Evolutionary conservation across 2,113 vertebrate genomes (phyloP), one percentile per base, ranked within the genome.

Genomic region (Serilophus lunatus): DNA sequence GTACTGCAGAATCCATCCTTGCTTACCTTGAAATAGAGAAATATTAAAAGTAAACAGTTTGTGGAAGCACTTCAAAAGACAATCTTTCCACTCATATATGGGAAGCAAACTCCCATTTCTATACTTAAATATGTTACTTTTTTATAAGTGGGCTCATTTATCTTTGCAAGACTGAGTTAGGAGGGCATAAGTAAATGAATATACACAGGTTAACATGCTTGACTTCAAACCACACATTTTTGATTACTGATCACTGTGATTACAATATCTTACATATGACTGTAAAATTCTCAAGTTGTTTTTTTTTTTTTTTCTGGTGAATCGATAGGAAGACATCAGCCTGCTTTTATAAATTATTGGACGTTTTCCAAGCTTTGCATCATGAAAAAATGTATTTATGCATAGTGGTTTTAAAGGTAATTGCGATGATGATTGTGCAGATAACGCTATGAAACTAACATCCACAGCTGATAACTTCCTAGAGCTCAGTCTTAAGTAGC

Each of bases 181-280:
- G 65, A 84, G 82, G 31, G 20, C 33, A 25, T 82, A 78, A 93
- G 25, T 71, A 92, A 91, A 91, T 71, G 33, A 83, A 66, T 81
- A 93, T 82, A 86, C 80, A 42, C 47, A 94, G 40, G 40, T 49
- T 83, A 86, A 68, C n/a, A 68, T 47, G n/a, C 45, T 66, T 92
- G 77, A 54, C 42, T 93, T 95, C 70, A 83, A 95, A 78, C 33
- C 26, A 90, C 72, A 86, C 3, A 8, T 88, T 94, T 96, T 69
- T 92, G 54, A 64, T 88, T 90, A 68, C 53, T 72, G 80, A 86
- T 92, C 57, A 54, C 35, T 20, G 6, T 56, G 86, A 86, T 90
- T 83, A 74, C 29, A 71, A 29, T 65, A 81, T 64, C n/a, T 90
- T 84, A 42, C 15, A 13, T 40, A 22, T 65, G 53, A 69, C 74